A percentile compares a stretch with the other conserved stretches of the same genome.
Conservation (phyloP, 2,113 vertebrate species). For the Fulmarus glacialis region DNA sequence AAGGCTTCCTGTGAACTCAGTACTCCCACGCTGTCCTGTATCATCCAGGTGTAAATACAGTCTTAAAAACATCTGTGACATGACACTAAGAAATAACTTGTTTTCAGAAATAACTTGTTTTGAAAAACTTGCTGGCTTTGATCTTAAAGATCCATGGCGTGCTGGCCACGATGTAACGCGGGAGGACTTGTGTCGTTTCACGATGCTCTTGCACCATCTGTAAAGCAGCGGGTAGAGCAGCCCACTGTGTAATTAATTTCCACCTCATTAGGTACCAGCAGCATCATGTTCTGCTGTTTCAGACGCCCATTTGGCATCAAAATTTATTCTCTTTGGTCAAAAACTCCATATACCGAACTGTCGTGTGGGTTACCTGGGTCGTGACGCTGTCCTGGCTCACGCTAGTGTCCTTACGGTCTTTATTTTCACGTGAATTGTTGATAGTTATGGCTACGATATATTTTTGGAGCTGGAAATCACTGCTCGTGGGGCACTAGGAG, state of each 20-base stretch:
- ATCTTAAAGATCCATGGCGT: not conserved
- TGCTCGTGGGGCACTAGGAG: not conserved
- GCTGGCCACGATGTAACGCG: rapidly evolving
- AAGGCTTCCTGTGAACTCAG: not conserved
- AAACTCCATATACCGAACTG: rapidly evolving
- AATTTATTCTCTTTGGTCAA: not conserved
- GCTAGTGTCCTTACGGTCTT: rapidly evolving
- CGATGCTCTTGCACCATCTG: not conserved
- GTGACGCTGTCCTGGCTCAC: not conserved
- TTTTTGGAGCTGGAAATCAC: not conserved
- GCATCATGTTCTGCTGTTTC: not conserved
- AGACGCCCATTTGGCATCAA: rapidly evolving
- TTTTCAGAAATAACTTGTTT: not conserved
- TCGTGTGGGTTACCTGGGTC: too few species aligned
- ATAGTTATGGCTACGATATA: rapidly evolving
- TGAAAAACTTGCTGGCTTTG: not conserved
- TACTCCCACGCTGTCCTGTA: not conserved
- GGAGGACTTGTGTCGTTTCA: not conserved
- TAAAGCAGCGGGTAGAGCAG: not conserved
- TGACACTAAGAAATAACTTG: rapidly evolving
- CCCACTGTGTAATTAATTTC: not conserved
- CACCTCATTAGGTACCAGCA: not conserved
- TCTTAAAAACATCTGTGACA: not conserved
- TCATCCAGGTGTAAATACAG: not conserved
- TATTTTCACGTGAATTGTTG: not conserved